phyloP scores from a whole-genome alignment of 2,888 invertebrate genomes.

The Podabrus alpinus region DNA sequence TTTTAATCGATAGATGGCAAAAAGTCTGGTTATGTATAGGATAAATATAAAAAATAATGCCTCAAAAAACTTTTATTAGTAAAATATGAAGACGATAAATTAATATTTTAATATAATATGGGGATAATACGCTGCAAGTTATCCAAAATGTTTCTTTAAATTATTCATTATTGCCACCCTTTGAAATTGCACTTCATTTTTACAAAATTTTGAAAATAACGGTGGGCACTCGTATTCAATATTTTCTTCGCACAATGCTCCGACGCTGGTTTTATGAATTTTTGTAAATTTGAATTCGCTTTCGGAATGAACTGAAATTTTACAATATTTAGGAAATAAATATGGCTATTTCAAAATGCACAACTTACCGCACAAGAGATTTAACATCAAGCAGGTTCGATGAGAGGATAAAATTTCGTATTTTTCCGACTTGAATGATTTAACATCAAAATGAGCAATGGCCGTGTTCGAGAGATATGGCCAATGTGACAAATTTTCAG shows the following conservation, averaged over 20 bases:
- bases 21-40: too few relatives aligned
- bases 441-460: constrained; percentile 63
- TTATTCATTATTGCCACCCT: constrained; percentile 51
- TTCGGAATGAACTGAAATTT: constrained; percentile 60
- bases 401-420: constrained; percentile 66
- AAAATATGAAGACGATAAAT: too few relatives aligned
- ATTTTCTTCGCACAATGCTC: constrained; percentile 60
- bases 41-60: too few relatives aligned
- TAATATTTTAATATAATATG: too few relatives aligned
- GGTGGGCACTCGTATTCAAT: constrained; percentile 68
- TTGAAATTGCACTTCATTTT: constrained; percentile 59
- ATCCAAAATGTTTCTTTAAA: constrained; percentile 44
- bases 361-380: constrained; percentile 64
- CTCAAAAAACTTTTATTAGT: too few relatives aligned
- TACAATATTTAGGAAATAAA: neutral
- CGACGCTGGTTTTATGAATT: constrained; percentile 35
- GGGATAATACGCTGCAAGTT: constrained; percentile 5
- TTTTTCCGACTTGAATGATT: constrained; percentile 53
- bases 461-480: constrained; percentile 65
- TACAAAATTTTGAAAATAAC: constrained; percentile 61
- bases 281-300: constrained; percentile 65
- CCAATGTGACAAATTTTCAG: constrained; percentile 67
- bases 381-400: constrained; percentile 64
- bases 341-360: constrained; percentile 32
- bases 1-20: neutral